Conservation (phyloP, 2,888 invertebrate species). For the Sinopyrophorus schimmeli region DNA sequence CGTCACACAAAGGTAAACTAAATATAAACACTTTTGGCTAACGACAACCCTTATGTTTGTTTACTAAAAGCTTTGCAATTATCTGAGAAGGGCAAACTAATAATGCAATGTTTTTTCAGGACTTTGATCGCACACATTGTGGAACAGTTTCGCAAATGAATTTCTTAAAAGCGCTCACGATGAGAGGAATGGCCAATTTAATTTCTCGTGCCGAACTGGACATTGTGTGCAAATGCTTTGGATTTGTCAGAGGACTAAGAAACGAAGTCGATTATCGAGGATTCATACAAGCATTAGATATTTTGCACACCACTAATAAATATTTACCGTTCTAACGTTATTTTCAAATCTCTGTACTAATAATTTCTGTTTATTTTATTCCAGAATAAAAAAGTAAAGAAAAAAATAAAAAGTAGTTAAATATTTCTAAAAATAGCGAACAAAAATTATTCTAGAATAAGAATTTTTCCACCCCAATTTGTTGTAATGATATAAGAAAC, state of each 20-base stretch:
- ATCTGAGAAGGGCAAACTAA: not conserved
- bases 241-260: conserved; percentile 63
- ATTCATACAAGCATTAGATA: conserved; percentile 68
- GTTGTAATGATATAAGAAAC: conserved; percentile 25
- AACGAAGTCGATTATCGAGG: conserved; percentile 72
- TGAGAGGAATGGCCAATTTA: conserved; percentile 65
- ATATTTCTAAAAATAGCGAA: too few species aligned
- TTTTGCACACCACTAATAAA: conserved; percentile 63
- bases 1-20: too few species aligned
- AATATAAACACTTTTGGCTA: not conserved
- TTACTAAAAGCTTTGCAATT: not conserved
- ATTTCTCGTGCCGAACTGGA: conserved; percentile 70
- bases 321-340: conserved; percentile 52
- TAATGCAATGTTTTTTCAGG: conserved; percentile 54
- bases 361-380: too few species aligned
- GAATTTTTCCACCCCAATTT: conserved; percentile 27
- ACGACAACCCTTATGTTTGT: not conserved
- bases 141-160: conserved; percentile 68
- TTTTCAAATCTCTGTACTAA: too few species aligned
- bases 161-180: conserved; percentile 67
- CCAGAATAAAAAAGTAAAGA: too few species aligned
- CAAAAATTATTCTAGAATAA: too few species aligned
- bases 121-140: conserved; percentile 69
- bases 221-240: conserved; percentile 74
- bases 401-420: too few species aligned